Evolutionary conservation across 2,888 invertebrate species (phyloP), one percentile per base, ranked within the genome.

Genomic region (Penaeus monodon): DNA sequence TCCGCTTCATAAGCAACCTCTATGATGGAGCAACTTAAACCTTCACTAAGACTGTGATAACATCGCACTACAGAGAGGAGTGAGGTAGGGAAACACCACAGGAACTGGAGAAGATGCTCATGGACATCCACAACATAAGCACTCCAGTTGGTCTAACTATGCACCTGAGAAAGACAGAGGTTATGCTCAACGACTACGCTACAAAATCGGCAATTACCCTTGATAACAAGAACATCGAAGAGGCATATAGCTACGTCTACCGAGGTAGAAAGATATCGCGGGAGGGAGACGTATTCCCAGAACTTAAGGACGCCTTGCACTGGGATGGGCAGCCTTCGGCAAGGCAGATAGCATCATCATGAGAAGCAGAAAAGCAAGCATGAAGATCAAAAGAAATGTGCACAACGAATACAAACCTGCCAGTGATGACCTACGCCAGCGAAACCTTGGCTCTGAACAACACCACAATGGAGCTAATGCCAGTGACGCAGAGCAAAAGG

Each of bases 341-440:
- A 44, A 49, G 10, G 77, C 44, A 22, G 27, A 77, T 27, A n/a
- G 44, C 44, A 77, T 38, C n/a, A n/a, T n/a, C 77, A 77, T 77
- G 77, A 77, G 3, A 44, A 49, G 8, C 57, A 24, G 22, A 33
- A 77, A 20, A 49, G 77, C 77, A 38, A 77, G 77, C 44, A 77
- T 44, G 57, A 77, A n/a, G 6, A 29, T 2, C 1, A 17, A 77
- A 77, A 24, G 44, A 24, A 49, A 77, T 0, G 44, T 38, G 33
- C 33, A 38, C 4, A n/a, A 38, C 33, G 33, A 38, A 38, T 2
- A 6, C 33, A n/a, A 38, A 6, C 33, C 33, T 3, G 4, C 33
- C 33, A 38, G 4, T 38, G 33, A 38, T 38, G 1, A 38, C 33
- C 33, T 38, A n/a, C n/a, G n/a, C n/a, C n/a, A n/a, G n/a, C n/a